Evolutionary conservation across 2,888 invertebrate genomes (phyloP).

Genomic region (Fabriciana adippe): DNA sequence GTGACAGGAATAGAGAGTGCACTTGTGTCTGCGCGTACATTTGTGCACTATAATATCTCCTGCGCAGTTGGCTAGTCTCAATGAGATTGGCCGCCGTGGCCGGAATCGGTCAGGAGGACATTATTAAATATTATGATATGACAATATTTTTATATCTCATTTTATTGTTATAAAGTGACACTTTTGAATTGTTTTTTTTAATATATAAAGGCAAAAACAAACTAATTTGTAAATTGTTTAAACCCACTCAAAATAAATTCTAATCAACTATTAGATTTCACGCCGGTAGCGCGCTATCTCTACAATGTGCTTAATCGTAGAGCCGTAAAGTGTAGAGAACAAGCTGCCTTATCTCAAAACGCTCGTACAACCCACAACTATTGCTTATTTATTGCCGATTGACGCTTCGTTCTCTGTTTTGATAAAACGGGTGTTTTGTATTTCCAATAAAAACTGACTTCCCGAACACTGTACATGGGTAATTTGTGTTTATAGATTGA

Average conservation of each 20-base stretch:
- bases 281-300: conserved; percentile 28
- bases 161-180: not conserved
- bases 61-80: no score
- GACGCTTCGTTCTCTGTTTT: conserved; percentile 11
- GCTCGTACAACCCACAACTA: conserved; percentile 24
- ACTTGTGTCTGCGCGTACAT: no score
- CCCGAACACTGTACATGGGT: no score
- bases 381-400: conserved; percentile 30
- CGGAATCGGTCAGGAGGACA: no score
- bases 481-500: no score
- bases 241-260: conserved; percentile 15
- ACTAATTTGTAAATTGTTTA: not conserved
- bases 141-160: no score
- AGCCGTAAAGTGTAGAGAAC: conserved; percentile 27
- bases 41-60: no score
- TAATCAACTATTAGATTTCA: conserved; percentile 16
- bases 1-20: no score
- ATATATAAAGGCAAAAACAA: not conserved
- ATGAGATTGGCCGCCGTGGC: no score
- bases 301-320: conserved; percentile 20
- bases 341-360: conserved; percentile 25
- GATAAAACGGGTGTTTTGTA: conserved; percentile 18
- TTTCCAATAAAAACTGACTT: not conserved
- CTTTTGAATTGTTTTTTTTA: not conserved
- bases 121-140: no score